These are phyloP conservation scores for Echeneis naucrates DNA, from an alignment of 2,797 vertebrate species.

Conservation along the genomic window DNA sequence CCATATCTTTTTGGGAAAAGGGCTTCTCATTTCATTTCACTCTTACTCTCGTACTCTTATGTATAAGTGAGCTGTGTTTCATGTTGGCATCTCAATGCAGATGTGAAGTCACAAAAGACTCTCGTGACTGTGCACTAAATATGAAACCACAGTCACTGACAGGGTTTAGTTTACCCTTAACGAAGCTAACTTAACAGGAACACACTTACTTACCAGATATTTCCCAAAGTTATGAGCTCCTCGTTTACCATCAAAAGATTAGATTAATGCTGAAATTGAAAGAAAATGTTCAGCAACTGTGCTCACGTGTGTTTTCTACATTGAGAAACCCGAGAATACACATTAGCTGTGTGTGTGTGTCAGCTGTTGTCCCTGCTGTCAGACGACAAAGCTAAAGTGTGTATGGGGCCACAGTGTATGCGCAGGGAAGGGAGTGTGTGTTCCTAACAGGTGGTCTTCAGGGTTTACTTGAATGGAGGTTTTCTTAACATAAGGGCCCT, in stretches of 20 bases:
- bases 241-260: constrained; percentile 22
- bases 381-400: constrained; percentile 68
- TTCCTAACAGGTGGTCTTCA: constrained; percentile 84
- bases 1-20: constrained; percentile 3
- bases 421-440: constrained; percentile 74
- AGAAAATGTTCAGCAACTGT: constrained; percentile 60
- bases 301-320: constrained; percentile 50
- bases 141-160: neutral
- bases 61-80: constrained; percentile 8
- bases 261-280: constrained; percentile 32
- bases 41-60: too few species aligned
- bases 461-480: constrained; percentile 81
- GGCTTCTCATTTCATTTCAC: constrained; percentile 25
- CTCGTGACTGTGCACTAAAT: neutral
- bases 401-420: constrained; percentile 39
- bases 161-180: too few species aligned
- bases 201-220: neutral
- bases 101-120: neutral
- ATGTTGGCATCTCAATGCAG: neutral
- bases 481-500: constrained; percentile 78
- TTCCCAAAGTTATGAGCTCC: constrained; percentile 2
- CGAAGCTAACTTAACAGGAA: too few species aligned
- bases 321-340: constrained; percentile 76
- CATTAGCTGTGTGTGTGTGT: constrained; percentile 73
- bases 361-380: constrained; percentile 82